Percentiles rank a stretch among this genome's conserved stretches.
Evolutionary conservation across 1,140 invertebrate species (phyloP).

Genomic region (Aradophagus sp.): DNA sequence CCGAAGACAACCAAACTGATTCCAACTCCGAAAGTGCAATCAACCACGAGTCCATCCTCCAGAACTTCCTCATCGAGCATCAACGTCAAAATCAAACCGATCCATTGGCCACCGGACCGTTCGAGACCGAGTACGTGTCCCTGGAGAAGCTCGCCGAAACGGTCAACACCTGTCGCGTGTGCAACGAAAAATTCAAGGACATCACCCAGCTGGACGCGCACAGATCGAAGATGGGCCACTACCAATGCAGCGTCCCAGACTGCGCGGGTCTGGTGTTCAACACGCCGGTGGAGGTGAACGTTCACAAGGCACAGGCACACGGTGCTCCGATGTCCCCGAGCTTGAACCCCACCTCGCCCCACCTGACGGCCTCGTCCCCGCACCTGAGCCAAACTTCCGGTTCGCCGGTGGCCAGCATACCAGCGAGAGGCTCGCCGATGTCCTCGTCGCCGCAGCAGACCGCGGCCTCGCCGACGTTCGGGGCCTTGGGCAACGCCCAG

Average conservation of each 20-base stretch:
- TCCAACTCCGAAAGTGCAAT: conserved; percentile 9
- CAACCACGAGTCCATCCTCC: conserved; percentile 58
- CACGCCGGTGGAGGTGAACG: conserved; percentile 64
- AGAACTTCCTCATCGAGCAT: conserved; percentile 70
- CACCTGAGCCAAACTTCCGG: conserved; percentile 51
- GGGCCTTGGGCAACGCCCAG: conserved; percentile 33
- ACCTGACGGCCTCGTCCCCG: not conserved
- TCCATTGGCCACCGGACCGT: conserved; percentile 57
- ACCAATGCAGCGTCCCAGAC: conserved; percentile 72
- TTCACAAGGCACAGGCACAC: conserved; percentile 70
- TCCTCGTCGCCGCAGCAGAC: conserved; percentile 63
- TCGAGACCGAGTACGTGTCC: conserved; percentile 73
- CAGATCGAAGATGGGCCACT: conserved; percentile 70
- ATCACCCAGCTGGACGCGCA: conserved; percentile 71
- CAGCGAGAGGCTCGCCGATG: conserved; percentile 47
- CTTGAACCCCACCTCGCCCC: conserved; percentile 19
- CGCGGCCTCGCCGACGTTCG: conserved; percentile 65
- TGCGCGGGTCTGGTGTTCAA: conserved; percentile 67
- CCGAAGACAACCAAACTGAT: conserved; percentile 1
- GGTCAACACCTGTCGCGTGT: conserved; percentile 70
- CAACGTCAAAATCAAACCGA: conserved; percentile 67
- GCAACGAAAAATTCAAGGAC: conserved; percentile 73
- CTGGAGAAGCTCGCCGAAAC: conserved; percentile 72
- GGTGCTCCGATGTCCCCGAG: conserved; percentile 65
- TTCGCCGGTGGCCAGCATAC: conserved; percentile 41